Conservation (phyloP, 1,140 invertebrate species). For the Drosophila willistoni region DNA sequence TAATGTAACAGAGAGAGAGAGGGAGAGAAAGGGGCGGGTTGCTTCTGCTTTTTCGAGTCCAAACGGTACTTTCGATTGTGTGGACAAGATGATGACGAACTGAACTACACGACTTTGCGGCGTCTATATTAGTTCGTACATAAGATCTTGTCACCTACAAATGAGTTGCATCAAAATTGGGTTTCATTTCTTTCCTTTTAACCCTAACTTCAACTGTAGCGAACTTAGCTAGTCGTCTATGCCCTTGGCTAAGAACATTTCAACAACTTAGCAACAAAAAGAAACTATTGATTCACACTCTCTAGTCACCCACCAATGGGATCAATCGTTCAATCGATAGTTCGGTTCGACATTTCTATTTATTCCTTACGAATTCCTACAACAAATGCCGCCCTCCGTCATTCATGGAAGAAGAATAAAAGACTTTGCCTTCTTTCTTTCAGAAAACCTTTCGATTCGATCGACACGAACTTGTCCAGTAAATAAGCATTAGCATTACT, state of each 20-base stretch:
- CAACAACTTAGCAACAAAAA: not conserved
- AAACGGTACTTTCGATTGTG: slow-evolving; percentile 57
- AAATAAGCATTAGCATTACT: slow-evolving; percentile 73
- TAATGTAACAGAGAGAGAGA: slow-evolving; percentile 29
- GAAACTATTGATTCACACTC: slow-evolving; percentile 26
- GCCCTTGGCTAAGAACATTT: not conserved
- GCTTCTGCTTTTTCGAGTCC: slow-evolving; percentile 39
- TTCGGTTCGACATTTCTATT: slow-evolving; percentile 52
- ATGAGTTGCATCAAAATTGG: too few relatives aligned
- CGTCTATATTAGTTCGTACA: not conserved
- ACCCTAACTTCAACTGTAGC: not conserved
- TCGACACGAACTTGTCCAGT: slow-evolving; percentile 59
- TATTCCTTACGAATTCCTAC: slow-evolving; percentile 31
- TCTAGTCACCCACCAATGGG: slow-evolving; percentile 32
- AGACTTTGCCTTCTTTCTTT: slow-evolving; percentile 37
- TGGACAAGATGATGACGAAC: slow-evolving; percentile 12
- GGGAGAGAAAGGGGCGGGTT: not conserved
- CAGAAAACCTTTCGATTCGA: slow-evolving; percentile 19
- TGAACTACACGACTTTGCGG: not conserved
- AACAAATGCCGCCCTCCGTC: slow-evolving; percentile 25
- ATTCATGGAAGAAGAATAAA: slow-evolving; percentile 50
- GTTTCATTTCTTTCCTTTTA: too few relatives aligned
- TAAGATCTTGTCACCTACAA: too few relatives aligned
- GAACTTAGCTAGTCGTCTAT: not conserved
- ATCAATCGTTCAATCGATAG: not conserved